Base-by-base conservation (phyloP, 2,888 invertebrate species). In the Diarsia brunnea region DNA sequence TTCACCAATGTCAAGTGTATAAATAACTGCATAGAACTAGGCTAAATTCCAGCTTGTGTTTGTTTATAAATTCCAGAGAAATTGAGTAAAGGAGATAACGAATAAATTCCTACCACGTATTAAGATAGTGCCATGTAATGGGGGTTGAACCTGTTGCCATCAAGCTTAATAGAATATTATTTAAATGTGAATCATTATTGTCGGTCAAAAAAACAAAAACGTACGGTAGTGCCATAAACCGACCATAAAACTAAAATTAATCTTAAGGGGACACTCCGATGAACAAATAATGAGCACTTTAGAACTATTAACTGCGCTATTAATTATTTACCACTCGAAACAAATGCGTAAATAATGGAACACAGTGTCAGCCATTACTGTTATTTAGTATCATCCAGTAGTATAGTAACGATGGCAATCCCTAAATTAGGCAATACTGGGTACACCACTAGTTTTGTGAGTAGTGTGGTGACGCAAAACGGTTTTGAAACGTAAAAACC, bases 1-100 rank as follows among this genome's bases (percentile, higher is more conserved):
- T 84, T 74, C 49, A 49, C 69, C 81, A 84, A 84, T 84, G 84
- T 84, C 79, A 86, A 79, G 75, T 75, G 69, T 83, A 83, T 83
- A 84, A 86, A 86, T 83, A 84, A 69, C 79, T 84, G 63, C 38
- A 60, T 75, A 69, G 27, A 84, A 78, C 75, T 79, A 77, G 73
- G 73, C 70, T 83, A 71, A 75, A 84, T 84, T 85, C 86, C 86
- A 83, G 51, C 65, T 60, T 61, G n/a, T 0, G 0, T 69, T 63
- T 85, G 70, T 78, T 76, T 70, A 82, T 75, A 75, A 60, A 78
- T 82, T 78, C 72, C 74, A 47, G 67, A 82, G 82, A 85, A 76
- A 77, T 67, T 69, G 47, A 66, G 53, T 27, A 51, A n/a, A 78
- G 49, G 64, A 58, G 77, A 71, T 82, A 67, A 58, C 78, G 31